These are phyloP conservation scores for Sarcophaga variegata DNA, from an alignment of 2,888 invertebrate genomes.

Conservation along the genomic window DNA sequence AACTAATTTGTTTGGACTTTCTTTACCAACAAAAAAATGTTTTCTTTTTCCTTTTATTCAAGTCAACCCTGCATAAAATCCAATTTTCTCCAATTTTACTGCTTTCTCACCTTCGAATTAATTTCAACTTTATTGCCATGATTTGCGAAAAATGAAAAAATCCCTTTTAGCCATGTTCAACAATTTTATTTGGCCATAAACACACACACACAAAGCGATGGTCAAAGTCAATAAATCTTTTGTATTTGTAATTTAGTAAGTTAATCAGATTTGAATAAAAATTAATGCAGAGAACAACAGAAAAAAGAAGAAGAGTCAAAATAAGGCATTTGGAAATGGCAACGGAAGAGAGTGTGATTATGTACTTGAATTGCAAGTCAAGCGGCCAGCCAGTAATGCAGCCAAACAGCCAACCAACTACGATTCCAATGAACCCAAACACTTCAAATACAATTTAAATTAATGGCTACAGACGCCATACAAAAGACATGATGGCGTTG, in stretches of 20 bases:
- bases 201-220: slow-evolving; percentile 8
- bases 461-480: slow-evolving; percentile 50
- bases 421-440: slow-evolving; percentile 21
- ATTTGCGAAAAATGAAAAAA: neutral
- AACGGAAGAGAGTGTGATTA: slow-evolving; percentile 5
- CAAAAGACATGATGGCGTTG: slow-evolving; percentile 25
- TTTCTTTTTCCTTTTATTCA: too few species aligned
- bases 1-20: too few species aligned
- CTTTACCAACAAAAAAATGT: too few species aligned
- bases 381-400: neutral
- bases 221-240: slow-evolving; percentile 58
- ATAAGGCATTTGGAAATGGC: too few species aligned
- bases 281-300: slow-evolving; percentile 55
- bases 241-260: slow-evolving; percentile 52
- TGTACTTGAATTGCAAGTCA: slow-evolving; percentile 36
- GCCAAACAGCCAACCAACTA: slow-evolving; percentile 7
- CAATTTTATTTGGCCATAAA: neutral
- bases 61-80: neutral
- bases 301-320: neutral
- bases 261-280: slow-evolving; percentile 64
- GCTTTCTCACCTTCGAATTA: neutral
- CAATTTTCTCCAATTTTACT: neutral
- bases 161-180: neutral
- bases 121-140: neutral
- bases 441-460: slow-evolving; percentile 56